A percentile compares a stretch with the other conserved stretches of the same genome.
Evolutionary conservation across 2,113 vertebrate species (phyloP).

Genomic region (Anhinga rufa): DNA sequence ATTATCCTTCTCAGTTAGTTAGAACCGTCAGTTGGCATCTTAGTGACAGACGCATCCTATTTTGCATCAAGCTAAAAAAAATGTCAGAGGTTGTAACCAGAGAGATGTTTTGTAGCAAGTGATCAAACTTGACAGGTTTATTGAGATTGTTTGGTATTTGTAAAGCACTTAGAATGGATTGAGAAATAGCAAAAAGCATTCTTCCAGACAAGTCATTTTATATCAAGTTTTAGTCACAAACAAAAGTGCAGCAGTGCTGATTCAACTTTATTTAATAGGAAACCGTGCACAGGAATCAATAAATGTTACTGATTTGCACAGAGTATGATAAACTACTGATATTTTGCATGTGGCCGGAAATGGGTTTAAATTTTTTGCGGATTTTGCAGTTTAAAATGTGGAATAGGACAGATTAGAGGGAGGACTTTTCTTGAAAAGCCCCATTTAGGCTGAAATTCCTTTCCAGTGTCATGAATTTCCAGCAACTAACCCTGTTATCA

Average conservation of each 20-base stretch:
- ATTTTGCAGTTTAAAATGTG: neutral
- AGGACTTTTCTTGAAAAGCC: neutral
- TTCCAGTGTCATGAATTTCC: neutral
- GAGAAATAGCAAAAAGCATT: conserved; percentile 11
- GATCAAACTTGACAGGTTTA: conserved; percentile 4
- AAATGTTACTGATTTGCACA: conserved; percentile 20
- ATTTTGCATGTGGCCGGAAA: neutral
- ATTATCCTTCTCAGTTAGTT: neutral
- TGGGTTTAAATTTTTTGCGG: neutral
- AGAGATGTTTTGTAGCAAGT: neutral
- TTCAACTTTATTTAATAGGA: conserved; percentile 47
- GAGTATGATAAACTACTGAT: neutral
- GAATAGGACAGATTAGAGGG: neutral
- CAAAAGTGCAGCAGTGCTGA: neutral
- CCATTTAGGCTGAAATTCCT: neutral
- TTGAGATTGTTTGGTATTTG: conserved; percentile 46
- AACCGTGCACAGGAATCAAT: neutral
- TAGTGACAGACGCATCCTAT: neutral
- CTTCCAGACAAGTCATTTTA: conserved; percentile 36
- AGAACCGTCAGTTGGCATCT: neutral
- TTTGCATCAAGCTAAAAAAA: conserved; percentile 16
- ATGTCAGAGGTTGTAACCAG: neutral
- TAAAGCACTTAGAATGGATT: conserved; percentile 26
- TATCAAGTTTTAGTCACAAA: conserved; percentile 46
- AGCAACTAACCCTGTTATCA: neutral